Percentiles rank a stretch among this genome's conserved stretches.
Conservation (phyloP, 2,113 vertebrate species). For the Paracanthobrama guichenoti region DNA sequence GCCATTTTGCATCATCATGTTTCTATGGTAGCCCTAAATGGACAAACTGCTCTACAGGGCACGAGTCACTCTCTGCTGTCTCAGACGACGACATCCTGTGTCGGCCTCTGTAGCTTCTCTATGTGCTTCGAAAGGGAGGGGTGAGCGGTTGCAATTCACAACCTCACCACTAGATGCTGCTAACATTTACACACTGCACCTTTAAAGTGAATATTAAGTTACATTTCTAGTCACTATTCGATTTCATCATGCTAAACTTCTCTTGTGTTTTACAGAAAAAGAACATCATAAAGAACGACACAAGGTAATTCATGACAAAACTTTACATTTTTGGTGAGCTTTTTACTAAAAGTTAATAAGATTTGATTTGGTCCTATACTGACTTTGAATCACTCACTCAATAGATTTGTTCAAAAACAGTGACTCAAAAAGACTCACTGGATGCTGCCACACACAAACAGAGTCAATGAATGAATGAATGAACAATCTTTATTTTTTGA, state of each 20-base stretch:
- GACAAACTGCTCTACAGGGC: no score
- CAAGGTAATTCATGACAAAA: not conserved
- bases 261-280: conserved; percentile 22
- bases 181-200: no score
- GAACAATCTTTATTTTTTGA: no score
- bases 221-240: not conserved
- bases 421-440: not conserved
- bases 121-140: no score
- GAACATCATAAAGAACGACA: not conserved
- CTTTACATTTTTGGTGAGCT: not conserved
- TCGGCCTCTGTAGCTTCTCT: no score
- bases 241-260: not conserved
- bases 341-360: not conserved
- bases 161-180: no score
- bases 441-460: not conserved
- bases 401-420: not conserved
- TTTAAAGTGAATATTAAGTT: not conserved
- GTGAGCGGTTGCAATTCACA: no score
- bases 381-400: not conserved
- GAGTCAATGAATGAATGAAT: no score
- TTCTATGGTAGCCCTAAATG: no score
- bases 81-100: no score
- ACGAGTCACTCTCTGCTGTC: no score
- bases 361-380: not conserved
- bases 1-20: no score